phyloP scores from a whole-genome alignment of 1,140 invertebrate genomes.

The Globodera ellingtonae region DNA sequence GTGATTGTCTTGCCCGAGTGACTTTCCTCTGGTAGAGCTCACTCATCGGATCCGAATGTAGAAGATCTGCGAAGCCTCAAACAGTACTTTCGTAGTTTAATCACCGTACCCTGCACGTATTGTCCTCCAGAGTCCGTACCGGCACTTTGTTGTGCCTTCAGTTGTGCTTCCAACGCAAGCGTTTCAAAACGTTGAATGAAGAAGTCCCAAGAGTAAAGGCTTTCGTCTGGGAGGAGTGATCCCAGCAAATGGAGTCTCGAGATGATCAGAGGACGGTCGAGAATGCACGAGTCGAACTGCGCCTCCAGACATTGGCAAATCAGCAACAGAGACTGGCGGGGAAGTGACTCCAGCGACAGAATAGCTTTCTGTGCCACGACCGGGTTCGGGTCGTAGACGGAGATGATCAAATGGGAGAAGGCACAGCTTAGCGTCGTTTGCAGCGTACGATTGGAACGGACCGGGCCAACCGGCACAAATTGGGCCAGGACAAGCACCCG shows the following conservation, averaged over 20 bases:
- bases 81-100: no score
- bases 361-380: conserved; percentile 90
- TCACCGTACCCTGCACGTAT: conserved; percentile 76
- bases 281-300: conserved; percentile 78
- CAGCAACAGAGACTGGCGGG: conserved; percentile 73
- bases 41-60: conserved; percentile 83
- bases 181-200: conserved; percentile 95
- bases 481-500: conserved; percentile 61
- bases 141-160: conserved; percentile 79
- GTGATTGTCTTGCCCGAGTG: conserved; percentile 83
- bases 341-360: conserved; percentile 88
- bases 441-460: conserved; percentile 79
- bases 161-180: conserved; percentile 90
- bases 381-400: conserved; percentile 91
- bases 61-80: conserved; percentile 74
- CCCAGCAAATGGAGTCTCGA: conserved; percentile 91
- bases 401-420: conserved; percentile 92
- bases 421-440: conserved; percentile 92
- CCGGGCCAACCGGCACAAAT: conserved; percentile 79
- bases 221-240: conserved; percentile 84
- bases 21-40: conserved; percentile 86
- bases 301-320: conserved; percentile 69
- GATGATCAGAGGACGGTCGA: conserved; percentile 94
- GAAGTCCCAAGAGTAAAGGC: conserved; percentile 87
- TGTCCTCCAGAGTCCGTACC: conserved; percentile 58